phyloP scores from a whole-genome alignment of 2,797 vertebrate genomes.

The Denticeps clupeoides region DNA sequence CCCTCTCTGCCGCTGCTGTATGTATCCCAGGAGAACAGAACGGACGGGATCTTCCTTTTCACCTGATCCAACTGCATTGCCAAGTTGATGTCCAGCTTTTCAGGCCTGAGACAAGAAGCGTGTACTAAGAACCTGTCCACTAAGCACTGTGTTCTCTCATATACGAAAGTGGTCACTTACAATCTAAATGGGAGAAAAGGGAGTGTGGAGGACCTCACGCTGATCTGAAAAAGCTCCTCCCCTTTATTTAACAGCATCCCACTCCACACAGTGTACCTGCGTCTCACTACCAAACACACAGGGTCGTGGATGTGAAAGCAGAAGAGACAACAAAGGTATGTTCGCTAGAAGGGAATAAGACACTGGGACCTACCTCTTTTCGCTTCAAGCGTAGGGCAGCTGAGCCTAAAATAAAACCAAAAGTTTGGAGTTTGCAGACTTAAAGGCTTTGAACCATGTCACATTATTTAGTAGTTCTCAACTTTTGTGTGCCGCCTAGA shows the following conservation, averaged over 20 bases:
- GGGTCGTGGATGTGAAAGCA: not conserved
- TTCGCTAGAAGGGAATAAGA: not conserved
- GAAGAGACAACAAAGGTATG: too few species aligned
- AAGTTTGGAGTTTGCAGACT: too few species aligned
- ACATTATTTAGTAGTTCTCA: too few species aligned
- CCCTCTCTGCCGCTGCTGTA: conserved; percentile 77
- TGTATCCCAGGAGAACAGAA: conserved; percentile 77
- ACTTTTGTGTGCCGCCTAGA: too few species aligned
- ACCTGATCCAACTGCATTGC: conserved; percentile 80
- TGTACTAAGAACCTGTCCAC: too few species aligned
- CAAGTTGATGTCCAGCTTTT: conserved; percentile 79
- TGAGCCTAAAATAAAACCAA: conserved; percentile 45
- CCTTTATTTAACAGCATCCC: conserved; percentile 86
- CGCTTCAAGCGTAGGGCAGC: conserved; percentile 45
- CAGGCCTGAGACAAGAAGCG: conserved; percentile 60
- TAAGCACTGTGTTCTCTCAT: too few species aligned
- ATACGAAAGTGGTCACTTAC: conserved; percentile 64
- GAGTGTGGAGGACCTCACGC: conserved; percentile 69
- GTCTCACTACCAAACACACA: conserved; percentile 57
- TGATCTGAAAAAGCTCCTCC: conserved; percentile 76
- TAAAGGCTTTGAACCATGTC: too few species aligned
- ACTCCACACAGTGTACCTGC: conserved; percentile 80
- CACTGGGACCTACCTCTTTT: conserved; percentile 41
- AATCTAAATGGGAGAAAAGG: conserved; percentile 85
- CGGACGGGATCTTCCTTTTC: conserved; percentile 78